Base-by-base conservation (phyloP, 2,113 vertebrate species). In the Phalacrocorax aristotelis region DNA sequence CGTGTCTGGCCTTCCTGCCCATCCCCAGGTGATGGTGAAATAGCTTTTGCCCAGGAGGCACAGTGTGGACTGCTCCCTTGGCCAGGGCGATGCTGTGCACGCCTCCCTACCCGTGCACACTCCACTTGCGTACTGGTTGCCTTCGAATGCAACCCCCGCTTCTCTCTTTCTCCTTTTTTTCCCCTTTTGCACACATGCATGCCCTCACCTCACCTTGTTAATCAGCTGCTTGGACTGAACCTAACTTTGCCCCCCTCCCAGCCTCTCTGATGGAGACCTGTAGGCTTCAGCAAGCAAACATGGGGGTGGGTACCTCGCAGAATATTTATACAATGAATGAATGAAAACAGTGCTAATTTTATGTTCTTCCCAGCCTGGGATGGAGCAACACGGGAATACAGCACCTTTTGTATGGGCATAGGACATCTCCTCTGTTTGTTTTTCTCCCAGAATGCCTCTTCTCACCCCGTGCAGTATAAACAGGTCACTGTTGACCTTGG, bases 401-500 rank as follows among this genome's bases (percentile, higher is more conserved):
- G 94, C 83, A 68, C 62, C 79, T 94, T 95, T 95, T 97, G 70
- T 95, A 62, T 0, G 1, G 81, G 61, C 84, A 91, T 9, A 68
- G 95, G 89, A 84, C 93, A 93, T 96, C 92, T 97, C 77, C 46
- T 42, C 48, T 94, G 65, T 93, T 97, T 87, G 89, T 83, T 83
- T 65, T 95, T 85, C 87, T 96, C 94, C 94, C 96, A 97, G 96
- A 97, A 97, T 94, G 94, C 96, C 90, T 65, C 87, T 55, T 80
- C 91, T 91, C 48, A 0, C 86, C 84, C 62, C 21, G 70, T 25
- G 22, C 84, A 89, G 89, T 18, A 84, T 46, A 96, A 97, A 97
- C 86, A 97, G 90, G 54, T 69, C 6, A 2, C 82, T 91, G 83
- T 97, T 97, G 96, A 91, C 93, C 84, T 97, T 97, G 97, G 89